Percentiles rank a stretch among this genome's conserved stretches.
Evolutionary conservation across 2,888 invertebrate species (phyloP).

Genomic region (Serrognathus titanus): DNA sequence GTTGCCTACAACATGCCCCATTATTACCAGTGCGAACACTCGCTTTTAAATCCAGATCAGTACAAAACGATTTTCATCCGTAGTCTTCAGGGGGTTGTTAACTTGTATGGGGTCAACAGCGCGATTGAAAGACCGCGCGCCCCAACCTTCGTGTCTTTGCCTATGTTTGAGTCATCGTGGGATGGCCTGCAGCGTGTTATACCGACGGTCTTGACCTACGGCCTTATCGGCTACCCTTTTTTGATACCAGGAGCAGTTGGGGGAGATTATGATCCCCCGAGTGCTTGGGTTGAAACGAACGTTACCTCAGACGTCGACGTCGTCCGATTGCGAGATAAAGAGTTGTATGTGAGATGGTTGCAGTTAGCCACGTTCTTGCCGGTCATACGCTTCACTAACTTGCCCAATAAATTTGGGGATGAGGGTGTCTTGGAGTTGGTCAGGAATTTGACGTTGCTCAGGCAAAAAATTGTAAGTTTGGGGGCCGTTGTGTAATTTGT

Average conservation of each 20-base stretch:
- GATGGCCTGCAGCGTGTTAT: slow-evolving; percentile 68
- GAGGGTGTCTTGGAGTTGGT: slow-evolving; percentile 72
- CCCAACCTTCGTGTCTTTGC: slow-evolving; percentile 82
- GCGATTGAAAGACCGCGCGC: slow-evolving; percentile 78
- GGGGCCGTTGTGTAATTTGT: background rate
- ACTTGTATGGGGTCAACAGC: slow-evolving; percentile 78
- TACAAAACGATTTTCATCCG: slow-evolving; percentile 73
- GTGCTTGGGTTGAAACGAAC: slow-evolving; percentile 51
- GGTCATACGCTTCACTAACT: slow-evolving; percentile 84
- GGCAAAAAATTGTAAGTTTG: slow-evolving; percentile 65
- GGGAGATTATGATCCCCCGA: slow-evolving; percentile 73
- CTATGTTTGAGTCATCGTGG: slow-evolving; percentile 87
- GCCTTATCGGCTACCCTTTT: slow-evolving; percentile 89
- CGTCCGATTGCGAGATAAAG: slow-evolving; percentile 65
- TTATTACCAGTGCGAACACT: slow-evolving; percentile 74
- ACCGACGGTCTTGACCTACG: slow-evolving; percentile 83
- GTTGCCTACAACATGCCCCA: slow-evolving; percentile 83
- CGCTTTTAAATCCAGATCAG: slow-evolving; percentile 75
- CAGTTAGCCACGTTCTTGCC: slow-evolving; percentile 89
- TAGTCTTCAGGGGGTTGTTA: slow-evolving; percentile 58
- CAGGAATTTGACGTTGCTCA: slow-evolving; percentile 67
- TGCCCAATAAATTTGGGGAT: slow-evolving; percentile 86
- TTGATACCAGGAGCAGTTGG: slow-evolving; percentile 93
- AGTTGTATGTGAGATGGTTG: slow-evolving; percentile 86
- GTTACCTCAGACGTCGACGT: slow-evolving; percentile 43